Percentiles rank a stretch among this genome's conserved stretches.
Conservation (phyloP, 2,888 invertebrate species). For the Tenthredo mesomela region DNA sequence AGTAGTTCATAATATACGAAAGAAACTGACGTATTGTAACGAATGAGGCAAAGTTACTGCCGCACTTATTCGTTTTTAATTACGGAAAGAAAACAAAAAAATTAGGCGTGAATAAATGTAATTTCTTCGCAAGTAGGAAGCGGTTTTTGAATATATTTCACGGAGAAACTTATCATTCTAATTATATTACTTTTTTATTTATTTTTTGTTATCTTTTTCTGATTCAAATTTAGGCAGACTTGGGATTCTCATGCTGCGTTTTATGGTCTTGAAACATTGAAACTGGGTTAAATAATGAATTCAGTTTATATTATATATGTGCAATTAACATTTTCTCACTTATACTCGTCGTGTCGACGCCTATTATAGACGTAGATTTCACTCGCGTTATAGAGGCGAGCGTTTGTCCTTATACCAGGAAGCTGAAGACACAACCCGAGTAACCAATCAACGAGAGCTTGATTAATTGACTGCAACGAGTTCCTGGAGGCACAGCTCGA, state of each 20-base stretch:
- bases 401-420: constrained; percentile 45
- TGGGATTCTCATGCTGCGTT: background rate
- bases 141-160: background rate
- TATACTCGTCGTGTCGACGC: background rate
- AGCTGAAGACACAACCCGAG: constrained; percentile 25
- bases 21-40: background rate
- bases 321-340: background rate
- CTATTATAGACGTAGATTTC: background rate
- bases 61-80: background rate
- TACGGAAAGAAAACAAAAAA: background rate
- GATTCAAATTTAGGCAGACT: too few relatives aligned
- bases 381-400: background rate
- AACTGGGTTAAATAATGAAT: too few relatives aligned
- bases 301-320: background rate
- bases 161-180: background rate
- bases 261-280: background rate
- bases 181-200: too few relatives aligned
- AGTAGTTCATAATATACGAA: background rate
- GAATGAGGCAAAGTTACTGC: background rate
- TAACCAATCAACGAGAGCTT: constrained; percentile 53
- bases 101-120: background rate
- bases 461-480: constrained; percentile 53
- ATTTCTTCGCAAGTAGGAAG: background rate
- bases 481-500: constrained; percentile 29
- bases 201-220: too few relatives aligned